Evolutionary conservation across 2,888 invertebrate species (phyloP).

Genomic region (Lasioglossum malachurum): DNA sequence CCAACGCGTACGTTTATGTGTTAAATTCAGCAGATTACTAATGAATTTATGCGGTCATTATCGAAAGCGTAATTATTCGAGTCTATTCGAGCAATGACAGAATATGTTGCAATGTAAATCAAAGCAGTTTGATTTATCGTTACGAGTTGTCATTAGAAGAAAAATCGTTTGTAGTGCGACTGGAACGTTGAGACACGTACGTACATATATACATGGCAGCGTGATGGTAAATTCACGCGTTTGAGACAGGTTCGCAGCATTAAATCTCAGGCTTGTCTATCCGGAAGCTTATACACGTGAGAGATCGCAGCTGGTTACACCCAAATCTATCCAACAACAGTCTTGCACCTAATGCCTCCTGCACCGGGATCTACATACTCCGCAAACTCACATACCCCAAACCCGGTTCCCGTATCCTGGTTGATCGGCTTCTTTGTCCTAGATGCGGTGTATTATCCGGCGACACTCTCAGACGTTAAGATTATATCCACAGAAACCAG

Average conservation of each 20-base stretch:
- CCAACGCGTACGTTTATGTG: not conserved
- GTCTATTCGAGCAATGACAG: not conserved
- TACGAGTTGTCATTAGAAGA: not conserved
- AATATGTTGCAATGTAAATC: not conserved
- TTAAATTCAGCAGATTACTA: not conserved
- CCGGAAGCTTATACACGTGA: conserved; percentile 49
- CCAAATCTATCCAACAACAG: conserved; percentile 47
- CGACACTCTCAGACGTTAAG: not conserved
- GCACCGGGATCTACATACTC: conserved; percentile 11
- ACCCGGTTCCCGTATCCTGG: not conserved
- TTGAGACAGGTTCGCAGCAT: conserved; percentile 11
- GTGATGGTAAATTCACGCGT: conserved; percentile 8
- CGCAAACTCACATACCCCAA: conserved; percentile 26
- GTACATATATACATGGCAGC: no score
- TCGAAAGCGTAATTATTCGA: not conserved
- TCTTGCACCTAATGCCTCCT: conserved; percentile 37
- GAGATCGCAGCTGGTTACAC: conserved; percentile 56
- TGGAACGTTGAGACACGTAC: not conserved
- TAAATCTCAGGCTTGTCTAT: conserved; percentile 35
- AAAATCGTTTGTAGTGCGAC: not conserved
- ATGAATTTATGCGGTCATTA: not conserved
- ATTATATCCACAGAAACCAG: not conserved
- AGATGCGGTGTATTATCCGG: not conserved
- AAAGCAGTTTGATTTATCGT: not conserved
- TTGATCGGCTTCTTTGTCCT: conserved; percentile 20